Evolutionary conservation across 2,113 vertebrate genomes (phyloP).

Genomic region (Pelvicachromis taeniatus): DNA sequence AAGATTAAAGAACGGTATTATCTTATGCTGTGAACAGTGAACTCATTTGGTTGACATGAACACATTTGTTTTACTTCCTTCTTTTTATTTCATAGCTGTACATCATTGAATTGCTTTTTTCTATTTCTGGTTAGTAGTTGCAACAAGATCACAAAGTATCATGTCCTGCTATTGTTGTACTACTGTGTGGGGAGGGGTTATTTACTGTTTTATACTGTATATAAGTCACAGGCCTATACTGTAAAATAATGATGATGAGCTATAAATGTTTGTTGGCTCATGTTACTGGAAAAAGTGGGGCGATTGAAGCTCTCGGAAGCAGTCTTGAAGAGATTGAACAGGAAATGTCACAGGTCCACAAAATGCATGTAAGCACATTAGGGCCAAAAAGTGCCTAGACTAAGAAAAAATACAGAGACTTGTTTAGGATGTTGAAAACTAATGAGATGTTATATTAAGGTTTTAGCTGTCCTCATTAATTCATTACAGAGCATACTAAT

Average conservation of each 20-base stretch:
- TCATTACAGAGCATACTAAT: not conserved
- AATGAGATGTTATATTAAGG: slow-evolving; percentile 22
- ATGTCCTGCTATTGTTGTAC: slow-evolving; percentile 2
- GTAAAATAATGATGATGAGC: not conserved
- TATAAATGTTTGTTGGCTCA: not conserved
- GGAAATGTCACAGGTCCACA: not conserved
- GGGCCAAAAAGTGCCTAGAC: slow-evolving; percentile 67
- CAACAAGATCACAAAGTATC: not conserved
- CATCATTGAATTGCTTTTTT: not conserved
- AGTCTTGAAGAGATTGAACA: not conserved
- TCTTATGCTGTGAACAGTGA: not conserved
- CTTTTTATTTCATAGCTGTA: not conserved
- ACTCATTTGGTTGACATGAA: not conserved
- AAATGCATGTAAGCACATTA: slow-evolving; percentile 37
- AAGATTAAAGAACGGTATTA: not conserved
- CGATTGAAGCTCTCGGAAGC: not conserved
- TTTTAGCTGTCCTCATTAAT: slow-evolving; percentile 2
- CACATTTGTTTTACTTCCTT: not conserved
- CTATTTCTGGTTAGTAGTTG: not conserved
- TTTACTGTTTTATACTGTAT: not conserved
- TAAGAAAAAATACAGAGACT: slow-evolving; percentile 21
- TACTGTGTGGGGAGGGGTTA: not conserved
- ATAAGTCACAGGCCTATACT: not conserved
- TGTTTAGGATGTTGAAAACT: slow-evolving; percentile 12
- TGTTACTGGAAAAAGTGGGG: not conserved